Percentiles rank a stretch among this genome's conserved stretches.
Conservation (phyloP, 2,888 invertebrate genomes). For the Amphipoea oculea region DNA sequence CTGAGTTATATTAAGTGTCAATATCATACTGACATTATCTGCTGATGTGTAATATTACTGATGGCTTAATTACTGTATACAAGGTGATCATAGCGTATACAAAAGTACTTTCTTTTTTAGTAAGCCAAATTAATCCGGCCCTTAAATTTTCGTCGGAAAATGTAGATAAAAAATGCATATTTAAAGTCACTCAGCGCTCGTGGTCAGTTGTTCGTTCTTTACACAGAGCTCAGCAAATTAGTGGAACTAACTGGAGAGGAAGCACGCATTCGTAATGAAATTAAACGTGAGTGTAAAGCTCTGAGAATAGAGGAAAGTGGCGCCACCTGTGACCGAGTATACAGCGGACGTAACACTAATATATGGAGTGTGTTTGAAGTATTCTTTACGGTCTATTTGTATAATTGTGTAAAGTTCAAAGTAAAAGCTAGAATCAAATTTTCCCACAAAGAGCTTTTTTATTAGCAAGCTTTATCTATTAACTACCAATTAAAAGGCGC, state of each 20-base stretch:
- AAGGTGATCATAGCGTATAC: not conserved
- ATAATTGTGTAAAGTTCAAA: not conserved
- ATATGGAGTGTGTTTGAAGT: conserved; percentile 37
- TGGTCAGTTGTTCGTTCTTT: conserved; percentile 45
- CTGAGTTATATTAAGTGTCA: not conserved
- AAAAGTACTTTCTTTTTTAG: not conserved
- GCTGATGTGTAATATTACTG: not conserved
- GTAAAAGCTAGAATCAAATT: not conserved
- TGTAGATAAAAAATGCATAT: conserved; percentile 48
- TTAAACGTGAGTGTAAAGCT: conserved; percentile 52
- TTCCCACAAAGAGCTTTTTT: not conserved
- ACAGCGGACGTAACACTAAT: conserved; percentile 27
- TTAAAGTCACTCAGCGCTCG: conserved; percentile 50
- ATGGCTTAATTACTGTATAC: not conserved
- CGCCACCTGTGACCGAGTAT: conserved; percentile 56
- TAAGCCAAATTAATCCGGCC: conserved; percentile 13
- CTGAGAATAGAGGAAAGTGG: conserved; percentile 47
- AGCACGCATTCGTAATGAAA: conserved; percentile 61
- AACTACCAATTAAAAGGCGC: too few species aligned
- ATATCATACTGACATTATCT: not conserved
- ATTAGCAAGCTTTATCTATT: not conserved
- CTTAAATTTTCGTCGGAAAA: conserved; percentile 18
- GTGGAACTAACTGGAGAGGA: conserved; percentile 55
- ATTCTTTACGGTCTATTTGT: conserved; percentile 5
- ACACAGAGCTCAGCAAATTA: conserved; percentile 45